phyloP scores from a whole-genome alignment of 2,888 invertebrate genomes.

The Pachymerium ferrugineum region DNA sequence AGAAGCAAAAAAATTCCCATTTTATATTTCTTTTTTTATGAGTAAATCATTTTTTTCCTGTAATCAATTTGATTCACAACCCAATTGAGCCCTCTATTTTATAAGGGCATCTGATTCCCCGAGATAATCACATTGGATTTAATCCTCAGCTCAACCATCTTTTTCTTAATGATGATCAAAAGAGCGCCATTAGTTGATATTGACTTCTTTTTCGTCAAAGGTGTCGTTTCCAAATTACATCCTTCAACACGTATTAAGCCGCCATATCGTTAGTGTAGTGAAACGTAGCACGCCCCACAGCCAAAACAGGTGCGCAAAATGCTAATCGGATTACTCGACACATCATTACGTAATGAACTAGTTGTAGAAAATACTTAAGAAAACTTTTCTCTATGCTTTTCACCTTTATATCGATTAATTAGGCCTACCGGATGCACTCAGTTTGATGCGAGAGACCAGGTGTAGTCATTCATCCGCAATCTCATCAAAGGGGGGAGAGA shows the following conservation, averaged over 20 bases:
- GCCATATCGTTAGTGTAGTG: not conserved
- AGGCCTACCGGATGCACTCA: not conserved
- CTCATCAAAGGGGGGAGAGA: not conserved
- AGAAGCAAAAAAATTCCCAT: not conserved
- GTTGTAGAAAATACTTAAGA: too few species aligned
- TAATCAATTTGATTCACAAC: not conserved
- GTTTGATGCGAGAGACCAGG: slow-evolving; percentile 7
- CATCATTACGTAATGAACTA: not conserved
- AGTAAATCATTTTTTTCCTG: not conserved
- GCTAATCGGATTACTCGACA: not conserved
- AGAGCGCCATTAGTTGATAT: not conserved
- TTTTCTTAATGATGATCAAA: not conserved
- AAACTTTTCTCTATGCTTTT: too few species aligned
- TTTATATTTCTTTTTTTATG: not conserved
- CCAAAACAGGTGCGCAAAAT: not conserved
- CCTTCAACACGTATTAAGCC: not conserved
- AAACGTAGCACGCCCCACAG: not conserved
- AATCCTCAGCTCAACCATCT: not conserved
- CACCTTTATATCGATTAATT: not conserved
- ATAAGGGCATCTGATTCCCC: too few species aligned
- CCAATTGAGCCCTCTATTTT: too few species aligned
- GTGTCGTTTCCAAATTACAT: not conserved
- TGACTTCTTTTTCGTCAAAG: not conserved
- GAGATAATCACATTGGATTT: too few species aligned
- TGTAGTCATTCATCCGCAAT: slow-evolving; percentile 8